Evolutionary conservation across 2,888 invertebrate genomes (phyloP).

Genomic region (Tipula vernalis): DNA sequence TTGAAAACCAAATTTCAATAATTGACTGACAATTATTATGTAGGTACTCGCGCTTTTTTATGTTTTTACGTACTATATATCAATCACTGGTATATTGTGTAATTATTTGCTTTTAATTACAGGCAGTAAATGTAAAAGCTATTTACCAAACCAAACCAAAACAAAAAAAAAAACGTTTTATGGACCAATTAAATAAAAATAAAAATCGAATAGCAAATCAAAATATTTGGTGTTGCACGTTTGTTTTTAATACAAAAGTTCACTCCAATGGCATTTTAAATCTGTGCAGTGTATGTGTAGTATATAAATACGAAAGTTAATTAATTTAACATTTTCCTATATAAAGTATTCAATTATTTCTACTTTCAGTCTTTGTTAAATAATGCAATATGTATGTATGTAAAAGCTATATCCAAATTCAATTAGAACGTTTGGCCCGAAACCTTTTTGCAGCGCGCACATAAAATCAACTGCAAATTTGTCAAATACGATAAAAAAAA

Average conservation of each 20-base stretch:
- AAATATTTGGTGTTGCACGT: background rate
- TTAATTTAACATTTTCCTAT: background rate
- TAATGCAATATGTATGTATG: background rate
- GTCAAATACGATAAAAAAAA: too few relatives aligned
- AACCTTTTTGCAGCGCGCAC: background rate
- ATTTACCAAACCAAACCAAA: too few relatives aligned
- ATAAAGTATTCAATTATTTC: background rate
- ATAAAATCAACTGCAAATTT: too few relatives aligned
- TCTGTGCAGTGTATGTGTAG: too few relatives aligned
- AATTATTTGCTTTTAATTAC: background rate
- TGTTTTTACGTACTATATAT: too few relatives aligned
- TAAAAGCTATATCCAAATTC: background rate
- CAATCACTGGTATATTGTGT: background rate
- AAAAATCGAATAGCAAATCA: background rate
- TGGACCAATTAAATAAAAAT: background rate
- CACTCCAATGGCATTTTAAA: background rate
- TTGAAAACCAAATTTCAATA: background rate
- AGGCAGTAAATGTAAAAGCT: background rate
- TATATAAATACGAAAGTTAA: background rate
- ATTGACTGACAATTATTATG: background rate
- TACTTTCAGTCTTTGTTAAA: background rate
- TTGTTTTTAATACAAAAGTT: background rate
- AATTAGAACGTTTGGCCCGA: background rate
- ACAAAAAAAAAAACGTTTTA: background rate
- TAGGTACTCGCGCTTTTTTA: background rate